A percentile compares a stretch with the other conserved stretches of the same genome.
Conservation (phyloP, 2,113 vertebrate species). For the Craseonycteris thonglongyai region DNA sequence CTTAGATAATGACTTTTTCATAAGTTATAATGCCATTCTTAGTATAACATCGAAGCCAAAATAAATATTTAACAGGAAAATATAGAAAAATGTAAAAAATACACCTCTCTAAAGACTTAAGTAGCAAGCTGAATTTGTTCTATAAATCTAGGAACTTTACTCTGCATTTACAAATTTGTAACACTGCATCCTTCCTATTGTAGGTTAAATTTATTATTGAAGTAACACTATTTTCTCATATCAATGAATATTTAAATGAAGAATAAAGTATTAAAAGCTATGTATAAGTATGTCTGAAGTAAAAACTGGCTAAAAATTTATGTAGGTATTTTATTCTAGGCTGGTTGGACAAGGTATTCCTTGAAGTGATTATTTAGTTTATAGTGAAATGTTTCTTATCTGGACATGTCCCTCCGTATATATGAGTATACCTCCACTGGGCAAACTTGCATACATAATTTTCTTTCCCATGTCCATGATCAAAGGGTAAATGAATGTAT, state of each 20-base stretch:
- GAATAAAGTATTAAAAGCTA: not conserved
- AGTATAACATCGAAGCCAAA: not conserved
- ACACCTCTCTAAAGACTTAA: not conserved
- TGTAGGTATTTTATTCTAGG: not conserved
- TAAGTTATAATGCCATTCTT: not conserved
- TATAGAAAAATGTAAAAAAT: not conserved
- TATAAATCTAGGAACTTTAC: not conserved
- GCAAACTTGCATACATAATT: not conserved
- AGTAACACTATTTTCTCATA: not conserved
- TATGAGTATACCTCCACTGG: not conserved
- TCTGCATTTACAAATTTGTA: not conserved
- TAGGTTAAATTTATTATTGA: not conserved
- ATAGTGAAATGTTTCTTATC: not conserved
- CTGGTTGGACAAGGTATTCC: not conserved
- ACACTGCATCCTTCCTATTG: not conserved
- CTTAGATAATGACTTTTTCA: not conserved
- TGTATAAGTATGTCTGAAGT: not conserved
- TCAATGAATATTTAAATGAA: not conserved
- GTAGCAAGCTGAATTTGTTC: not conserved
- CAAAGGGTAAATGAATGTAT: not conserved
- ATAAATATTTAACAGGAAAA: slow-evolving; percentile 17
- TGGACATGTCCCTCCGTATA: fast-evolving
- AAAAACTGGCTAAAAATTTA: not conserved
- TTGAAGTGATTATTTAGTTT: not conserved
- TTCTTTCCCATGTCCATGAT: not conserved